Evolutionary conservation across 1,140 invertebrate species (phyloP).

Genomic region (Diorhabda elongata): DNA sequence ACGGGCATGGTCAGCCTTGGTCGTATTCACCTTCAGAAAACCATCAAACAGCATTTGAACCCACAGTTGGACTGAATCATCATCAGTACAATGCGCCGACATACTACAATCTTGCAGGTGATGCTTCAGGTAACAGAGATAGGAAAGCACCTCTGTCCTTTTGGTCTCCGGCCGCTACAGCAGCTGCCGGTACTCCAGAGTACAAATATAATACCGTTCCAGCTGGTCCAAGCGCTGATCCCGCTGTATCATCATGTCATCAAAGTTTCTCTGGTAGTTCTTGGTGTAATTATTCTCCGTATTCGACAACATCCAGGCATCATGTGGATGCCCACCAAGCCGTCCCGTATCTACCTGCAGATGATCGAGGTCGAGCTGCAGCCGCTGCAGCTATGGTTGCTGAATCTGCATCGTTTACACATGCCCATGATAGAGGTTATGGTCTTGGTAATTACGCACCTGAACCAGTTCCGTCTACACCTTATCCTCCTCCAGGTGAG

Average conservation of each 20-base stretch:
- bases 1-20: conserved; percentile 68
- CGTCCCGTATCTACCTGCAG: conserved; percentile 63
- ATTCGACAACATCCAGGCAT: conserved; percentile 60
- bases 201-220: conserved; percentile 58
- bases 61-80: conserved; percentile 59
- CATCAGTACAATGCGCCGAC: conserved; percentile 71
- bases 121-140: conserved; percentile 57
- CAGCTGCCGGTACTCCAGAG: conserved; percentile 53
- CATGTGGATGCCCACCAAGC: conserved; percentile 57
- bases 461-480: conserved; percentile 70
- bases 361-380: conserved; percentile 60
- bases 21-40: conserved; percentile 65
- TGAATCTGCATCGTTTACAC: conserved; percentile 55
- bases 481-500: conserved; percentile 72
- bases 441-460: conserved; percentile 70
- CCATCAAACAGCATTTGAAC: conserved; percentile 57
- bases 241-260: conserved; percentile 60
- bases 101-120: conserved; percentile 72
- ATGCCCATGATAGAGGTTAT: conserved; percentile 66
- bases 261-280: conserved; percentile 65
- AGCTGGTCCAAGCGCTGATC: conserved; percentile 53
- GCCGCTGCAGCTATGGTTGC: conserved; percentile 57
- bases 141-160: conserved; percentile 61
- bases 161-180: conserved; percentile 58
- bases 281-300: conserved; percentile 71